phyloP scores from a whole-genome alignment of 2,888 invertebrate species.

The Eristalis pertinax region DNA sequence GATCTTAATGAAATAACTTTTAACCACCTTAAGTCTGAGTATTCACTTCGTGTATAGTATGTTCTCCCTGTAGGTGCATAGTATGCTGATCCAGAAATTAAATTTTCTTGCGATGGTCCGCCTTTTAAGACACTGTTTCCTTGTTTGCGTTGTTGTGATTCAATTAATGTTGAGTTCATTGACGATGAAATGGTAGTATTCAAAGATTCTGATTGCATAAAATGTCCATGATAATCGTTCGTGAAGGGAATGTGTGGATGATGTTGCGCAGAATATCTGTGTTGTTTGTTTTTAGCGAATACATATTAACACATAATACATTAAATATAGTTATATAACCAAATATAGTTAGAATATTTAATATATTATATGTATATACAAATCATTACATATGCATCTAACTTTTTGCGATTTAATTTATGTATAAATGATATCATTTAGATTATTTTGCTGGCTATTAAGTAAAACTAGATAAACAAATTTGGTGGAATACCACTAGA shows the following conservation, averaged over 20 bases:
- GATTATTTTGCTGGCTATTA: not conserved
- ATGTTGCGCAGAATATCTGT: constrained; percentile 78
- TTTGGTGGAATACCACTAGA: too few relatives aligned
- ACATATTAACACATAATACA: not conserved
- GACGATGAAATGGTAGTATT: constrained; percentile 44
- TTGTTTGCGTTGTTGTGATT: constrained; percentile 73
- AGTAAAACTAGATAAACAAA: too few relatives aligned
- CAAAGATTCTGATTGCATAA: constrained; percentile 69
- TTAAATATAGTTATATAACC: not conserved
- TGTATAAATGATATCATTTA: not conserved
- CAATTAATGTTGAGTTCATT: constrained; percentile 62
- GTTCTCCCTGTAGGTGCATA: constrained; percentile 74
- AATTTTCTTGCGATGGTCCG: constrained; percentile 76
- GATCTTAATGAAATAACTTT: constrained; percentile 39
- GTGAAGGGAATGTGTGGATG: constrained; percentile 81
- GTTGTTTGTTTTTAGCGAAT: constrained; percentile 71
- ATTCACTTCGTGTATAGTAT: constrained; percentile 78
- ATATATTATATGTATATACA: not conserved
- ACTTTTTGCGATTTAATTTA: not conserved
- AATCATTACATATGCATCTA: not conserved
- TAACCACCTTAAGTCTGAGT: constrained; percentile 78
- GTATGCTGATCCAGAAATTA: constrained; percentile 58
- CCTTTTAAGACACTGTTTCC: constrained; percentile 73
- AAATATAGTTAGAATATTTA: not conserved
- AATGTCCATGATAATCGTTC: constrained; percentile 80